Conservation (phyloP, 2,113 vertebrate species). For the Limanda limanda region DNA sequence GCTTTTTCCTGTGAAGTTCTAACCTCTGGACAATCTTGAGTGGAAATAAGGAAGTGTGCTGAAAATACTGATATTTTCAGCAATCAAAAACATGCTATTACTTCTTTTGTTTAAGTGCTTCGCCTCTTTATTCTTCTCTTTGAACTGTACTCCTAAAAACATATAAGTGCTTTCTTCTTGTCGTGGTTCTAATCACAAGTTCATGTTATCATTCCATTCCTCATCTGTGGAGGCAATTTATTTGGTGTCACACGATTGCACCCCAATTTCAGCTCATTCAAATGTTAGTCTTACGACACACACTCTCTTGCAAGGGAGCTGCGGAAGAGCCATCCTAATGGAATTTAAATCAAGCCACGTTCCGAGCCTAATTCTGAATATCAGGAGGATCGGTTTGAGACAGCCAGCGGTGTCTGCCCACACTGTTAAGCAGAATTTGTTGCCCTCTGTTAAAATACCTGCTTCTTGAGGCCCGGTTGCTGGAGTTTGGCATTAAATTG, state of each 20-base stretch:
- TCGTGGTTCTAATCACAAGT: conserved; percentile 56
- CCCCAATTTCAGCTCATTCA: conserved; percentile 73
- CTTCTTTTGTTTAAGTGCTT: conserved; percentile 8
- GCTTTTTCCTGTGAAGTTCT: conserved; percentile 42
- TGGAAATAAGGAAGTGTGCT: conserved; percentile 2
- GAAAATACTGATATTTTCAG: conserved; percentile 6
- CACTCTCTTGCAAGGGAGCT: conserved; percentile 49
- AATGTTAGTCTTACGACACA: conserved; percentile 63
- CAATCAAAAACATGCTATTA: neutral
- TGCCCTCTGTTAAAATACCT: conserved; percentile 70
- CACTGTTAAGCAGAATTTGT: conserved; percentile 56
- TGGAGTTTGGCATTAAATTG: conserved; percentile 65
- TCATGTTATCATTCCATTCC: conserved; percentile 68
- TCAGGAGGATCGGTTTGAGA: conserved; percentile 63
- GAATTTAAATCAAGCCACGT: conserved; percentile 71
- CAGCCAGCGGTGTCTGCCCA: conserved; percentile 58
- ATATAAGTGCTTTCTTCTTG: conserved; percentile 30
- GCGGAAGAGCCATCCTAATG: conserved; percentile 45
- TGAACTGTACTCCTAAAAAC: conserved; percentile 28
- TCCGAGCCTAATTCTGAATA: conserved; percentile 59
- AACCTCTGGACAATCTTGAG: conserved; percentile 42
- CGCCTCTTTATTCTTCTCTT: conserved; percentile 24
- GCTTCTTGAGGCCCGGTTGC: conserved; percentile 66
- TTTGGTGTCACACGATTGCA: conserved; percentile 70
- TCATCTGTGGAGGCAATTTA: conserved; percentile 70